These are phyloP conservation scores for Talpa occidentalis DNA, from an alignment of 2,113 vertebrate genomes.

Conservation along the genomic window DNA sequence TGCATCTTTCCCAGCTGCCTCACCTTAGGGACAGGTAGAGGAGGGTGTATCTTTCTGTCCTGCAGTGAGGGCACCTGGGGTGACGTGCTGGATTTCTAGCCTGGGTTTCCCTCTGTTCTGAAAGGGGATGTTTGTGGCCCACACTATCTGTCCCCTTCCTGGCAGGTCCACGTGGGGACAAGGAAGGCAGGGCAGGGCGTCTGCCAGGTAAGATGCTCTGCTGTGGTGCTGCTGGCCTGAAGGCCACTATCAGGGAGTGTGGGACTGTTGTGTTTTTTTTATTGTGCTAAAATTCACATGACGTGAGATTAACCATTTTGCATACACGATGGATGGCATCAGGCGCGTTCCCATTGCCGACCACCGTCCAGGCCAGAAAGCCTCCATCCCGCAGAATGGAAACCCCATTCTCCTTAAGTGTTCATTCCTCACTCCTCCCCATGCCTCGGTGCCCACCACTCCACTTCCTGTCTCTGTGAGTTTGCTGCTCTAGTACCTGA, in stretches of 20 bases:
- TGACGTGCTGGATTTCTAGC: too few relatives aligned
- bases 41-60: too few relatives aligned
- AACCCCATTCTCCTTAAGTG: background rate
- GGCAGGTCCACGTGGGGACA: background rate
- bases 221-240: background rate
- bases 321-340: fast-evolving
- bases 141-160: fast-evolving
- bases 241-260: background rate
- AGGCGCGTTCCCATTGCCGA: fast-evolving
- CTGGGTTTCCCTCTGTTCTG: too few relatives aligned
- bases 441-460: background rate
- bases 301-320: background rate
- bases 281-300: background rate
- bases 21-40: fast-evolving
- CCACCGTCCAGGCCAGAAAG: fast-evolving
- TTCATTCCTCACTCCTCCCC: fast-evolving
- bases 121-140: too few relatives aligned
- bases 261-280: background rate
- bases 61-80: fast-evolving
- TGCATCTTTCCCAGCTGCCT: background rate
- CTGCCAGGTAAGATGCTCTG: fast-evolving
- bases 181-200: fast-evolving
- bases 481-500: too few relatives aligned
- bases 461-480: background rate
- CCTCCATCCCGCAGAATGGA: too few relatives aligned